Percentiles rank a stretch among this genome's conserved stretches.
Evolutionary conservation across 2,888 invertebrate genomes (phyloP).

Genomic region (Schrankia costaestrigalis): DNA sequence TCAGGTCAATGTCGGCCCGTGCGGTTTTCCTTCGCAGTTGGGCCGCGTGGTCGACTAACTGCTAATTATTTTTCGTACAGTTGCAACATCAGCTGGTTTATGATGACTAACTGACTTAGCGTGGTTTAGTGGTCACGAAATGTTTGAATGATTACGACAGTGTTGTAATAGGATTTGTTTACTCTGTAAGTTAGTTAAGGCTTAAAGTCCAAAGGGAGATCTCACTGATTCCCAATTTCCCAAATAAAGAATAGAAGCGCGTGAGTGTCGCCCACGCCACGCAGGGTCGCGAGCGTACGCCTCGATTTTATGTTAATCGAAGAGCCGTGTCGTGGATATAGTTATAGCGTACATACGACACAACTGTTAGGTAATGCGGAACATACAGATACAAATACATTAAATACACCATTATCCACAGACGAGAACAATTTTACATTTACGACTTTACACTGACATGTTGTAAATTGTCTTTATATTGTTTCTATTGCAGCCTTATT

Average conservation of each 20-base stretch:
- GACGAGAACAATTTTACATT: conserved; percentile 69
- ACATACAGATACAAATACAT: conserved; percentile 53
- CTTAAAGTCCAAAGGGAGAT: conserved; percentile 10
- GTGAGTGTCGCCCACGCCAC: conserved; percentile 72
- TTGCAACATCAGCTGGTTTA: conserved; percentile 57
- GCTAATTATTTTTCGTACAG: conserved; percentile 72
- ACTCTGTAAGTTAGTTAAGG: conserved; percentile 27
- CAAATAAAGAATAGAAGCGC: conserved; percentile 35
- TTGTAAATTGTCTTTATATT: conserved; percentile 68
- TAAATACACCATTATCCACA: conserved; percentile 63
- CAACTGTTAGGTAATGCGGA: conserved; percentile 55
- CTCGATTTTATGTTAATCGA: conserved; percentile 80
- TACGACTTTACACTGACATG: conserved; percentile 67
- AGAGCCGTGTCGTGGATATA: conserved; percentile 65
- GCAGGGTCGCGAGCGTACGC: conserved; percentile 48
- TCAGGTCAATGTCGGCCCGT: conserved; percentile 65
- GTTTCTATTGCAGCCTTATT: conserved; percentile 63
- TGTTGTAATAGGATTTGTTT: conserved; percentile 29
- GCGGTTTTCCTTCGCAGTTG: conserved; percentile 60
- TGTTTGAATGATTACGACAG: conserved; percentile 41
- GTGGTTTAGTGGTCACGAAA: conserved; percentile 57
- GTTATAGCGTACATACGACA: conserved; percentile 41
- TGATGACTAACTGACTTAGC: conserved; percentile 55
- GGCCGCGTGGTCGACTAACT: conserved; percentile 62
- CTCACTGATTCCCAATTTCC: conserved; percentile 14